These are phyloP conservation scores for Chinchilla lanigera DNA, from an alignment of 2,113 vertebrate species.

Conservation along the genomic window DNA sequence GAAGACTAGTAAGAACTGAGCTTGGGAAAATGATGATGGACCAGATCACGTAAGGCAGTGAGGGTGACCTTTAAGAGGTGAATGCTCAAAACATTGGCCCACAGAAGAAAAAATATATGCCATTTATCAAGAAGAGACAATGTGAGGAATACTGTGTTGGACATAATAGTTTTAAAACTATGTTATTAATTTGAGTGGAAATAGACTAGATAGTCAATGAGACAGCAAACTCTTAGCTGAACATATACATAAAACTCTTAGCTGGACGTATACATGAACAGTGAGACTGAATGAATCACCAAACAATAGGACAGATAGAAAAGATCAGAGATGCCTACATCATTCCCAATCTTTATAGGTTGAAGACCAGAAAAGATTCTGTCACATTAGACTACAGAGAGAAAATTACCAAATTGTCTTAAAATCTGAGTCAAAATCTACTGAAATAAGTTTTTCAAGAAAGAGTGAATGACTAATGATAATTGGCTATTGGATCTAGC, in stretches of 20 bases:
- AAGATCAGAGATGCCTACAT: not conserved
- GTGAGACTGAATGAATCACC: not conserved
- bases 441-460: not conserved
- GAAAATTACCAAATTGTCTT: not conserved
- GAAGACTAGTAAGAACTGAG: not conserved
- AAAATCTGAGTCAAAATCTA: not conserved
- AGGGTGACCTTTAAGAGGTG: not conserved
- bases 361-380: not conserved
- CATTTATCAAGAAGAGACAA: not conserved
- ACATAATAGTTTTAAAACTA: not conserved
- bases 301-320: not conserved
- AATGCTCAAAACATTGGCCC: not conserved
- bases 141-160: not conserved
- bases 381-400: not conserved
- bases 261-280: not conserved
- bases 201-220: not conserved
- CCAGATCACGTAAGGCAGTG: not conserved
- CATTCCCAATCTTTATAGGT: not conserved
- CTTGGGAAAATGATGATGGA: not conserved
- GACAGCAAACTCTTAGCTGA: no score
- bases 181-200: not conserved
- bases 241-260: no score
- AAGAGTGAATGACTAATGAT: not conserved
- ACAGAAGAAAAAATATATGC: not conserved
- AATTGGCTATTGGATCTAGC: not conserved